These are phyloP conservation scores for Acanthoscelides obtectus DNA, from an alignment of 2,888 invertebrate species.

Conservation along the genomic window DNA sequence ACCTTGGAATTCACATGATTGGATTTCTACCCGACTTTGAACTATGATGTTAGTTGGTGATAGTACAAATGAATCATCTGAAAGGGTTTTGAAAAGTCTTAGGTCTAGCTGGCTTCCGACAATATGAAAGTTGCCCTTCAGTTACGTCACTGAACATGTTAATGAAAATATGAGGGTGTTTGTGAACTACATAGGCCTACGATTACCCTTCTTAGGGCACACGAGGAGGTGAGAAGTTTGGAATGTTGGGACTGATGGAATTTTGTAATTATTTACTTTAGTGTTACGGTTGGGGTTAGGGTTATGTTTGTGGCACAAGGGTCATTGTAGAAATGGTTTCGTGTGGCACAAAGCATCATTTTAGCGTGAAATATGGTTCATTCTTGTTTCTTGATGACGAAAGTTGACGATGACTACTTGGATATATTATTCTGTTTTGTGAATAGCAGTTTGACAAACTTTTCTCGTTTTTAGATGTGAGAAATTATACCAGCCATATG, in stretches of 20 bases:
- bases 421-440: too few relatives aligned
- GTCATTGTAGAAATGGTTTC: not conserved
- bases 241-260: not conserved
- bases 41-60: too few relatives aligned
- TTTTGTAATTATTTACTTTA: not conserved
- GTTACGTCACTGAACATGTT: not conserved
- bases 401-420: too few relatives aligned
- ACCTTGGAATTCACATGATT: too few relatives aligned
- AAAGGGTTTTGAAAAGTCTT: too few relatives aligned
- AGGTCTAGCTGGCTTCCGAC: too few relatives aligned
- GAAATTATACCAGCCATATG: too few relatives aligned
- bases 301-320: not conserved
- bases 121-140: not conserved
- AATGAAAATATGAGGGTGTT: not conserved
- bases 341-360: not conserved
- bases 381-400: not conserved
- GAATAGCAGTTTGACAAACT: too few relatives aligned
- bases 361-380: not conserved
- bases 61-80: too few relatives aligned
- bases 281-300: not conserved
- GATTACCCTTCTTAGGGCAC: not conserved
- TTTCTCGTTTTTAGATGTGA: too few relatives aligned
- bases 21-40: too few relatives aligned
- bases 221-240: not conserved
- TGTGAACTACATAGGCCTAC: not conserved